Base-by-base conservation (phyloP, 2,888 invertebrate species). In the Acholoe squamosa region DNA sequence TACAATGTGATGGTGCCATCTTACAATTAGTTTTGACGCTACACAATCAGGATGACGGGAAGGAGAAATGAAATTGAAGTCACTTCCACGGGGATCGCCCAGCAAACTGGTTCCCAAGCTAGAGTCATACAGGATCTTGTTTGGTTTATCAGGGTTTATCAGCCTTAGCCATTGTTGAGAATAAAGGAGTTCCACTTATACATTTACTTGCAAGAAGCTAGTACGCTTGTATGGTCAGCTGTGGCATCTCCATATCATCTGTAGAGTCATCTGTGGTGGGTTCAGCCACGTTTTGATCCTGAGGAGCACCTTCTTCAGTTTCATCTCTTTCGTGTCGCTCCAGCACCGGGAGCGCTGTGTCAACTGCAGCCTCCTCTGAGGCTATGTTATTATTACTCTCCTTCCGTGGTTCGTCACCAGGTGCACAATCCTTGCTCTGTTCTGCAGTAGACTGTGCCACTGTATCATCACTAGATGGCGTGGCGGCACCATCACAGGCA, bases 171-270 rank as follows among this genome's bases (percentile, higher is more conserved):
- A n/a, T n/a, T n/a, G n/a, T n/a, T n/a, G n/a, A n/a, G n/a, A 54
- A 54, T 14, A 14, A 19, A 54, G 19, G 19, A 54, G 54, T 54
- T 54, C 54, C 19, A 10, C 10, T 54, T 10, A 54, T 19, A 54
- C 10, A 54, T 14, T 10, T 54, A 10, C 10, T 54, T 54, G 19
- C 19, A 54, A 14, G 22, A 61, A 61, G 22, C 14, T 84, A 86
- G 33, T 86, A 86, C 14, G 86, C 86, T 28, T 86, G 86, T 25
- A 86, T 86, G 25, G 86, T 86, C 31, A 86, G 86, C 25, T 86
- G 25, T 31, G 86, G 86, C 86, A 86, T 86, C 25, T 86, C 86
- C 28, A 51, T 52, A 28, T 86, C 86, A n/a, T 86, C 86, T n/a
- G 52, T 86, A 14, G 54, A 16, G 14, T 86, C 86, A 54, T 86